Base-by-base conservation (phyloP, 2,113 vertebrate species). In the Prochilodus magdalenae region DNA sequence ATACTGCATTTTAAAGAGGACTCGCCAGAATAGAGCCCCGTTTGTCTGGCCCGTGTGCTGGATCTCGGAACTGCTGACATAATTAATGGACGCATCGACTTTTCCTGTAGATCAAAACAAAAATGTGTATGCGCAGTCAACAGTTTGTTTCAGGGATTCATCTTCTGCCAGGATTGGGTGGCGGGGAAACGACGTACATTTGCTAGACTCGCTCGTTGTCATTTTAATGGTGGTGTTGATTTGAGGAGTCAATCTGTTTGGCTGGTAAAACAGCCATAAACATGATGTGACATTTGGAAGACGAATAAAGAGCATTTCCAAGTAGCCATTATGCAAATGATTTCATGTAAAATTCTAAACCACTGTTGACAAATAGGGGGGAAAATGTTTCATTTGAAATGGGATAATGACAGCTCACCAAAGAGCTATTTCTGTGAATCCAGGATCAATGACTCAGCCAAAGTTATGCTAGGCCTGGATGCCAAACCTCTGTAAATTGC, bases 251-350 rank as follows among this genome's bases (percentile, higher is more conserved):
- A 57, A 18, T 26, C n/a, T 44, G n/a, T 70, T 79, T 57, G 29
- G 27, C 33, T 47, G n/a, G 51, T 59, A 7, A 49, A 62, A 80
- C 57, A 63, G 22, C 20, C 60, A 51, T n/a, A 60, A 57, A 72
- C 22, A 72, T 18, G 26, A 73, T 20, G 30, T 30, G 15, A 16
- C 24, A 49, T 62, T 24, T 70, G 33, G 36, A 44, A n/a, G 36
- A 70, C 11, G 33, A 69, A 22, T 36, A 69, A 70, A 70, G 36
- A 44, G 2, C 1, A 67, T 36, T 36, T 79, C 33, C 30, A 40
- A 71, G 24, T 12, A n/a, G 7, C 14, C 20, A 60, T 24, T 63
- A 29, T 40, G 0, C 18, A 33, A 62, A 33, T 10, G 29, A 80
- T 62, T 73, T 71, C 5, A 60, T 59, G 20, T 65, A 27, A 29